Base-by-base conservation (phyloP, 2,888 invertebrate genomes). In the Ophion obscuratus region DNA sequence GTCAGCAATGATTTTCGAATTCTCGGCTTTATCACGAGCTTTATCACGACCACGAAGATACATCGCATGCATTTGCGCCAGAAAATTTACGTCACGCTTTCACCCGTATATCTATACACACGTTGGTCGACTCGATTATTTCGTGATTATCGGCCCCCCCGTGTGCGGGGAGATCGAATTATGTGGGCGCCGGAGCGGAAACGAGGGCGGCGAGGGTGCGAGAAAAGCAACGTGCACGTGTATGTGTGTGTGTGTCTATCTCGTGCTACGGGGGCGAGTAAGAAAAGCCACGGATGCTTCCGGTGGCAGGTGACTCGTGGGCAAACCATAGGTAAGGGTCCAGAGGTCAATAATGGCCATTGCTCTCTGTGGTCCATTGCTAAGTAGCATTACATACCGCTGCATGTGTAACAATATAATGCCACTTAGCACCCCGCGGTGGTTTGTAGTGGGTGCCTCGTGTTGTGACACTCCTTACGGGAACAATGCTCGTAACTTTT, bases 391-490 rank as follows among this genome's bases (percentile, higher is more conserved):
- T 31, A 68, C 77, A 57, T 40, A 85, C 70, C 66, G 27, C 82
- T 74, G 1, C n/a, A 47, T 61, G 31, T 75, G 36, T 59, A 75
- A 80, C 83, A 88, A 90, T 88, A 89, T 89, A 91, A 90, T 88
- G 83, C 90, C 91, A 91, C 90, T 92, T 91, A 91, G 91, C 91
- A 91, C 91, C 92, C 93, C 81, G 91, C 90, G 88, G 92, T 87
- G 92, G 88, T 85, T 87, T 89, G 89, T 91, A 92, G 92, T 91
- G 90, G 92, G 91, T 91, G 85, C 79, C 83, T 92, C 84, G 73
- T 93, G 91, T 93, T 93, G 92, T 92, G 92, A 93, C 92, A 92
- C 89, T 87, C 85, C 88, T 44, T 89, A 89, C 89, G 87, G 90
- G 90, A 90, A 91, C 91, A 92, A 81, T 20, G 62, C 62, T 57